Conservation (phyloP, 1,140 invertebrate genomes). For the Plutomurus gul region DNA sequence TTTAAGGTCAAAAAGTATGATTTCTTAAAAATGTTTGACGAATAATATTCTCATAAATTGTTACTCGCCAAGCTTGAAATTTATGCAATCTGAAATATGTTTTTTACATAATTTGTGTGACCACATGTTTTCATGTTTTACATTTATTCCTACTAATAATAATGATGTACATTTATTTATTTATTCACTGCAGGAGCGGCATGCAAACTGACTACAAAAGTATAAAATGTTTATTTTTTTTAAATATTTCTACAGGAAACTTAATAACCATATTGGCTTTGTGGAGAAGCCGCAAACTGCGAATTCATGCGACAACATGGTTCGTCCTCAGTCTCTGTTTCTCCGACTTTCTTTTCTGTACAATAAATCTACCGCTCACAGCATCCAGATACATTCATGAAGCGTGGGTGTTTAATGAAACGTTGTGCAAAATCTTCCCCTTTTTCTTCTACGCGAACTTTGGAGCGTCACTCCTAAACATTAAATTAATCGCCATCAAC, state of each 20-base stretch:
- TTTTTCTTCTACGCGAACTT: conserved; percentile 89
- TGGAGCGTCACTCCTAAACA: conserved; percentile 80
- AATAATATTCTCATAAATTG: too few species aligned
- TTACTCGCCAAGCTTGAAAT: too few species aligned
- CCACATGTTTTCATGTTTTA: too few species aligned
- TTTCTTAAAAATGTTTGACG: too few species aligned
- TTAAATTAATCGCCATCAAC: conserved; percentile 87
- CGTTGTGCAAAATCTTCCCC: conserved; percentile 80
- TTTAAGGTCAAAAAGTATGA: too few species aligned
- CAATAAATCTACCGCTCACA: conserved; percentile 80
- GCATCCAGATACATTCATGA: conserved; percentile 67
- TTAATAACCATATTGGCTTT: conserved; percentile 77
- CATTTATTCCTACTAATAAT: not conserved
- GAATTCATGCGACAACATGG: conserved; percentile 80
- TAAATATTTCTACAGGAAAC: conserved; percentile 77
- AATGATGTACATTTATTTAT: not conserved
- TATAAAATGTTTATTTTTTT: too few species aligned
- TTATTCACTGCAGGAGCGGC: too few species aligned
- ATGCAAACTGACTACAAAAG: too few species aligned
- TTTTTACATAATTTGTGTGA: too few species aligned
- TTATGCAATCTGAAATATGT: too few species aligned
- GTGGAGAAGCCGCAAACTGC: conserved; percentile 72
- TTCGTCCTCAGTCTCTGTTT: conserved; percentile 84
- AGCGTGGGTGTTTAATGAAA: conserved; percentile 78
- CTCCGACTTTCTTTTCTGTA: conserved; percentile 83